Percentiles rank a stretch among this genome's conserved stretches.
Evolutionary conservation across 1,140 invertebrate genomes (phyloP).

Genomic region (Magallana ariakensis): DNA sequence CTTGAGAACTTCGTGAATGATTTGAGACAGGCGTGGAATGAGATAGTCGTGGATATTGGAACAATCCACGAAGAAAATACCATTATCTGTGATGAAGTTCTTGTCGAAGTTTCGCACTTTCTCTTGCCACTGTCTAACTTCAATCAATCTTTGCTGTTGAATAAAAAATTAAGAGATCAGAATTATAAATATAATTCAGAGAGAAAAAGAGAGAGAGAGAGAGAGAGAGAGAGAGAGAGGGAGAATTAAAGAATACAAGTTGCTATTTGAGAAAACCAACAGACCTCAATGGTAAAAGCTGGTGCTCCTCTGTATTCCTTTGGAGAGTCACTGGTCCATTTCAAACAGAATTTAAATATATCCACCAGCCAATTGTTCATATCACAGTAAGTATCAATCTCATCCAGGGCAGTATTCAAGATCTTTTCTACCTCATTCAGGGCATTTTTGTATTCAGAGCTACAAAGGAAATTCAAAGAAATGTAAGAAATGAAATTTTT

Average conservation of each 20-base stretch:
- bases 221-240: not conserved
- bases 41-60: constrained; percentile 73
- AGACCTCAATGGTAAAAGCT: constrained; percentile 78
- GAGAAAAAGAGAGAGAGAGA: too few relatives aligned
- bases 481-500: not conserved
- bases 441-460: constrained; percentile 69
- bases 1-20: constrained; percentile 76
- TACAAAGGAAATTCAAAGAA: constrained; percentile 52
- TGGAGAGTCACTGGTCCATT: constrained; percentile 74
- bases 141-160: constrained; percentile 77
- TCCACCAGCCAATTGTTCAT: constrained; percentile 76
- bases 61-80: constrained; percentile 76
- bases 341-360: constrained; percentile 74
- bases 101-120: constrained; percentile 76
- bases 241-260: too few relatives aligned
- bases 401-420: constrained; percentile 69
- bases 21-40: constrained; percentile 74
- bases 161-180: not conserved
- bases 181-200: not conserved
- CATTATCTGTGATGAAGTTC: constrained; percentile 75
- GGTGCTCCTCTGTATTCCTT: constrained; percentile 72
- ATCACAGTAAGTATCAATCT: constrained; percentile 76
- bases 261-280: not conserved
- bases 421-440: constrained; percentile 62
- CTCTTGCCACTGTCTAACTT: constrained; percentile 76